A percentile compares a stretch with the other conserved stretches of the same genome.
These are phyloP conservation scores for Cyprinodon tularosa DNA, from an alignment of 2,113 vertebrate species.

Conservation along the genomic window DNA sequence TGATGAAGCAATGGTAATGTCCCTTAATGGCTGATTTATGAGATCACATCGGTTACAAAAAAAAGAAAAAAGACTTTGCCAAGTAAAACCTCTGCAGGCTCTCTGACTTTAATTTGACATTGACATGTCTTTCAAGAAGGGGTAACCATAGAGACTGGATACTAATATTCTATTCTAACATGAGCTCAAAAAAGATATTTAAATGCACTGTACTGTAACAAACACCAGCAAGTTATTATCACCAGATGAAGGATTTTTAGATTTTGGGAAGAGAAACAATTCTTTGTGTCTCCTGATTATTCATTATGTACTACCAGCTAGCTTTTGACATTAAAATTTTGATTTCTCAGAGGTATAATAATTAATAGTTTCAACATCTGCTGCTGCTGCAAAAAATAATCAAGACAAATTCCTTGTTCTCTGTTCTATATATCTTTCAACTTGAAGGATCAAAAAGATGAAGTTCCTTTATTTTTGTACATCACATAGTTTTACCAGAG, in stretches of 20 bases:
- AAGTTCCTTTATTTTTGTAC: too few relatives aligned
- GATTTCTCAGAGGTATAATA: too few relatives aligned
- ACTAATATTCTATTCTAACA: slow-evolving; percentile 30
- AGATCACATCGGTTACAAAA: slow-evolving; percentile 40
- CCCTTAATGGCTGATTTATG: slow-evolving; percentile 6
- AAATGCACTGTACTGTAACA: background rate
- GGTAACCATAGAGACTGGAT: slow-evolving; percentile 66
- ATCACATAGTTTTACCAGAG: too few relatives aligned
- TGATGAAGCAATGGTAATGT: background rate
- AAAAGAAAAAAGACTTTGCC: slow-evolving; percentile 17
- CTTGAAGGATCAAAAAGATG: too few relatives aligned
- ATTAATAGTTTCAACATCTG: too few relatives aligned
- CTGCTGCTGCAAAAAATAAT: too few relatives aligned
- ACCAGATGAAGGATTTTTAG: background rate
- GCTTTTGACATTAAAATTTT: too few relatives aligned
- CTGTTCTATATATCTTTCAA: too few relatives aligned
- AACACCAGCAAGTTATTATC: background rate
- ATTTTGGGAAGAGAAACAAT: background rate
- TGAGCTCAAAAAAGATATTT: slow-evolving; percentile 24
- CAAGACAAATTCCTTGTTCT: too few relatives aligned
- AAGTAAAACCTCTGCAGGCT: slow-evolving; percentile 43
- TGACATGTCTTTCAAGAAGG: slow-evolving; percentile 23
- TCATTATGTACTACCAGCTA: too few relatives aligned
- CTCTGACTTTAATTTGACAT: slow-evolving; percentile 63
- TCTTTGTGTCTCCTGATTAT: too few relatives aligned